Percentiles rank a stretch among this genome's conserved stretches.
These are phyloP conservation scores for Rousettus madagascariensis DNA, from an alignment of 2,797 vertebrate genomes.

Conservation along the genomic window DNA sequence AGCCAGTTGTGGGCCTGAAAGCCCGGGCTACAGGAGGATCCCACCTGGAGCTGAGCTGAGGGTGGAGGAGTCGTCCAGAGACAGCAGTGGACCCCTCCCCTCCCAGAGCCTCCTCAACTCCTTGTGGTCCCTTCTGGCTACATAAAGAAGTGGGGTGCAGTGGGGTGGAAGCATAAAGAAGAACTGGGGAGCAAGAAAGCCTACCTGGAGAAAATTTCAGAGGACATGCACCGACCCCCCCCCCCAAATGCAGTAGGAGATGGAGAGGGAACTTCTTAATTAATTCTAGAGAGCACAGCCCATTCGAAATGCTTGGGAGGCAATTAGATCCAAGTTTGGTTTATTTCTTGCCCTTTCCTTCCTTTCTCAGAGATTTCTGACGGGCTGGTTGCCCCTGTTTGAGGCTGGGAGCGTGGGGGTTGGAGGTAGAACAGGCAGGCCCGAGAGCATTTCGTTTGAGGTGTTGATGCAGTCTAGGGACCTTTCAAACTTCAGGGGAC, in stretches of 20 bases:
- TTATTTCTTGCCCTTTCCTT: conserved; percentile 28
- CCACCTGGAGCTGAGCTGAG: background rate
- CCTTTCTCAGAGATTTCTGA: background rate
- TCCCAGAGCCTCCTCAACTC: background rate
- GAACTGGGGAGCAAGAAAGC: background rate
- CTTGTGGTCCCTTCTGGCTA: background rate
- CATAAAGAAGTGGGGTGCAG: background rate
- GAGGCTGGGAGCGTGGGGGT: background rate
- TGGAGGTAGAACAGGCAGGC: background rate
- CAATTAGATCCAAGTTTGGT: background rate
- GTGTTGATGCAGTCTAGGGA: background rate
- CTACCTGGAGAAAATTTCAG: background rate
- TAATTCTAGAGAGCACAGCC: background rate
- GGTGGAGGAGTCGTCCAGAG: background rate
- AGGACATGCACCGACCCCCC: background rate
- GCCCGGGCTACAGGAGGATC: fast-evolving
- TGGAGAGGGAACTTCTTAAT: background rate
- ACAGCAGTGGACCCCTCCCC: background rate
- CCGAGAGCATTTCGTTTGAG: fast-evolving
- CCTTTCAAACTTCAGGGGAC: background rate
- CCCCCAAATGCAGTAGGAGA: background rate
- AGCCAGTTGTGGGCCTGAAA: background rate
- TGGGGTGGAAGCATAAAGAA: background rate
- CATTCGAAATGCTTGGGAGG: background rate
- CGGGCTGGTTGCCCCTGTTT: background rate